These are phyloP conservation scores for Leuciscus idus DNA, from an alignment of 2,113 vertebrate genomes.

Conservation along the genomic window DNA sequence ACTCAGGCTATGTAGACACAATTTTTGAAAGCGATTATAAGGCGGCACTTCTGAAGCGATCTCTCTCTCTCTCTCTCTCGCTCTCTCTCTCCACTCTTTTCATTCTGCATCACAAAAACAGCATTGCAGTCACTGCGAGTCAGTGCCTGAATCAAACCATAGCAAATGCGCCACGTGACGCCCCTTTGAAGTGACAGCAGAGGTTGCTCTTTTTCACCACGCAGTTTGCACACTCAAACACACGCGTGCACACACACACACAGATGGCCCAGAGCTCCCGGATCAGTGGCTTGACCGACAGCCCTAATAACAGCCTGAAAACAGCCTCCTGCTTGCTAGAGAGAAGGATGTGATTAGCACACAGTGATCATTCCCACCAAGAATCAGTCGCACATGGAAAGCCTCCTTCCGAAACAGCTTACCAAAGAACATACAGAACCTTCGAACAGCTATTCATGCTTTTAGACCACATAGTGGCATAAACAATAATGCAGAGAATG, in stretches of 20 bases:
- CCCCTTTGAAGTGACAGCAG: conserved; percentile 57
- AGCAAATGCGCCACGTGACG: conserved; percentile 39
- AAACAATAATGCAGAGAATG: background rate
- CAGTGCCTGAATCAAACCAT: conserved; percentile 8
- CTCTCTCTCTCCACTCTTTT: background rate
- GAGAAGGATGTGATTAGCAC: conserved; percentile 56
- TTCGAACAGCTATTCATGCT: background rate
- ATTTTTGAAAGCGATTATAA: conserved; percentile 11
- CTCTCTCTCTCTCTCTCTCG: background rate
- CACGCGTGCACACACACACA: conserved; percentile 27
- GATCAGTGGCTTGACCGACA: conserved; percentile 55
- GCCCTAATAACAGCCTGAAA: conserved; percentile 58
- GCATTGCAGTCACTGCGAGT: conserved; percentile 27
- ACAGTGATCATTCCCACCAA: conserved; percentile 38
- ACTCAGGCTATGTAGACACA: background rate
- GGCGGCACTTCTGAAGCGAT: background rate
- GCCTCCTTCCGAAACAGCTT: conserved; percentile 2
- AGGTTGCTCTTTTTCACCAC: conserved; percentile 49
- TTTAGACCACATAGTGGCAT: background rate
- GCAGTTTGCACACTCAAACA: conserved; percentile 29
- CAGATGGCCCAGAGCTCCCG: conserved; percentile 50
- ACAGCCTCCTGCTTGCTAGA: conserved; percentile 38
- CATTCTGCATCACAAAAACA: conserved; percentile 6
- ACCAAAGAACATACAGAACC: background rate
- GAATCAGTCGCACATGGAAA: conserved; percentile 35